Evolutionary conservation across 2,888 invertebrate species (phyloP), one percentile per base, ranked within the genome.

Genomic region (Sympetrum striolatum): DNA sequence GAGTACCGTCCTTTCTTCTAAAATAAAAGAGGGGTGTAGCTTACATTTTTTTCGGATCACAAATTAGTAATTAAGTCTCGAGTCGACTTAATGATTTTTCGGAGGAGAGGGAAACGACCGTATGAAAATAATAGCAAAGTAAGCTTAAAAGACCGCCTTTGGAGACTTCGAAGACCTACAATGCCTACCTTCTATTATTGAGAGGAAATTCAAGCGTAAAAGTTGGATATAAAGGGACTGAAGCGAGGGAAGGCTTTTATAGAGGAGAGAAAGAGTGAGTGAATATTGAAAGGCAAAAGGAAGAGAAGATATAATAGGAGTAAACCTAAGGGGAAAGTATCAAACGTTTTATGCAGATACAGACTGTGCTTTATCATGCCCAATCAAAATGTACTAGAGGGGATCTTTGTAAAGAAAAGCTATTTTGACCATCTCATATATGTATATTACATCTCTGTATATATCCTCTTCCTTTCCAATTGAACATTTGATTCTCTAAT

Each of bases 41-140:
- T 53, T 53, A 1, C 53, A 1, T 31, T 35, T 82, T 35, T 18
- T 31, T 22, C 48, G 53, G 53, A 53, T 53, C 53, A 39, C 53
- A 82, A 82, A 86, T 37, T 39, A 86, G 31, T 86, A 86, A 86
- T 86, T 86, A 86, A 58, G 58, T 60, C 58, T 37, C 37, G 58
- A 86, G 60, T 39, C 64, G 60, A 60, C 86, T 60, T 86, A 86
- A 64, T 60, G 86, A 86, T 39, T 35, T 31, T 60, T 73, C 31
- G 14, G 31, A 4, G 53, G 25, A 73, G 31, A 31, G 73, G 31
- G 15, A 60, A 22, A 64, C n/a, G 73, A 14, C 8, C 73, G 73
- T 73, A 25, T 73, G 25, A 8, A 53, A 53, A 73, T 73, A 73
- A 73, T 73, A 22, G 73, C 73, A 31, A 25, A 31, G 73, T 12